Percentiles rank a stretch among this genome's conserved stretches.
These are phyloP conservation scores for Orestias chungarensis DNA, from an alignment of 2,797 vertebrate genomes.

Conservation along the genomic window DNA sequence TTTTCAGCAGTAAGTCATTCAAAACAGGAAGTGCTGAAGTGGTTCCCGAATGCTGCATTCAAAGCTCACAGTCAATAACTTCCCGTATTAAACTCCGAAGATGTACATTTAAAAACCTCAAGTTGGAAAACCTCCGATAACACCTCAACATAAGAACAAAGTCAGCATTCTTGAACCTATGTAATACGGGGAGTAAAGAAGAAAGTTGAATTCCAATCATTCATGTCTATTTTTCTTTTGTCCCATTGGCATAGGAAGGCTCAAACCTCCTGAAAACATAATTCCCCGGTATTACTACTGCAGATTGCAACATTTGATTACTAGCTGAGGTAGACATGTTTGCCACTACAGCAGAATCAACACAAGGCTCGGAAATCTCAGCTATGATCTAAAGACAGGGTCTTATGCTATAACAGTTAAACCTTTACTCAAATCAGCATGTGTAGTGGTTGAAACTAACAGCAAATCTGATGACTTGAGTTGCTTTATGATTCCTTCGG, in stretches of 20 bases:
- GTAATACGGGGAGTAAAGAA: not conserved
- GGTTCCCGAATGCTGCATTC: conserved; percentile 17
- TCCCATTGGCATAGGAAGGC: not conserved
- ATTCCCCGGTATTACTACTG: not conserved
- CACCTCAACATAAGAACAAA: not conserved
- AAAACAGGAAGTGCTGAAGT: conserved; percentile 26
- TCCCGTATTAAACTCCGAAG: conserved; percentile 1
- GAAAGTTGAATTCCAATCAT: not conserved
- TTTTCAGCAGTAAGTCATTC: conserved; percentile 32
- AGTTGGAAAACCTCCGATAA: not conserved
- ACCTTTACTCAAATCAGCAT: not conserved
- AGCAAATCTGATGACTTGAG: too few relatives aligned
- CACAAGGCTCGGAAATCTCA: not conserved
- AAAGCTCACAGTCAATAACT: conserved; percentile 22
- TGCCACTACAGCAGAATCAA: not conserved
- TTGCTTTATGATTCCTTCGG: too few relatives aligned
- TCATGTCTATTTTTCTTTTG: not conserved
- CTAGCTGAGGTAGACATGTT: not conserved
- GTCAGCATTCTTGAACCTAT: too few relatives aligned
- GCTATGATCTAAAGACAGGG: not conserved
- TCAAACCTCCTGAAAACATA: too few relatives aligned
- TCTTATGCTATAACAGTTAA: not conserved
- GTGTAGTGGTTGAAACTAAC: too few relatives aligned
- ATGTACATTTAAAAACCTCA: not conserved
- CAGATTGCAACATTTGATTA: not conserved